phyloP scores from a whole-genome alignment of 2,888 invertebrate species.

The Synanthedon formicaeformis region DNA sequence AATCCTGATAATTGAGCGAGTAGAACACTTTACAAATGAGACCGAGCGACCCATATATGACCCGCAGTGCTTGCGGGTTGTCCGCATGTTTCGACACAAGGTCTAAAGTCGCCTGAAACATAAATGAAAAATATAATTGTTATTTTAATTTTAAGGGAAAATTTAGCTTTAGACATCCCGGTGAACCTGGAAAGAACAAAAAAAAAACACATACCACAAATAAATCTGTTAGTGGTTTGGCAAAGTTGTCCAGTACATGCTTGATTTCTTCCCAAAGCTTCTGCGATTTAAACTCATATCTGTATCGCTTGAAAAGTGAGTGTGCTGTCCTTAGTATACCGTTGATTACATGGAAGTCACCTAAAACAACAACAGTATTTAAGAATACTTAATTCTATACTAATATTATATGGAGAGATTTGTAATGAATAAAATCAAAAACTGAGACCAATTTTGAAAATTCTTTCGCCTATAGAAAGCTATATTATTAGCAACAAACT shows the following conservation, averaged over 20 bases:
- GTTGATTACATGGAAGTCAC: constrained; percentile 94
- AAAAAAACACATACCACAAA: constrained; percentile 74
- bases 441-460: too few relatives aligned
- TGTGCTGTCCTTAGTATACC: constrained; percentile 95
- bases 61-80: constrained; percentile 83
- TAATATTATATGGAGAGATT: too few relatives aligned
- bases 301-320: constrained; percentile 95
- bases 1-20: constrained; percentile 96
- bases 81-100: constrained; percentile 81
- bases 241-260: constrained; percentile 93
- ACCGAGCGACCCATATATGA: constrained; percentile 90
- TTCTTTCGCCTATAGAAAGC: too few relatives aligned
- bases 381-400: neutral
- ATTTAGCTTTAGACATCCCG: constrained; percentile 4
- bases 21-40: constrained; percentile 96
- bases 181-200: neutral
- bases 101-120: constrained; percentile 83
- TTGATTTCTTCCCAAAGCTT: constrained; percentile 97
- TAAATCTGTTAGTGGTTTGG: constrained; percentile 92
- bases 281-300: constrained; percentile 96
- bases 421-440: too few relatives aligned
- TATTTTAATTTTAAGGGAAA: neutral
- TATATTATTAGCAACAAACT: too few relatives aligned
- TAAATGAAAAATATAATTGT: constrained; percentile 2
- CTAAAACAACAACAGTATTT: constrained; percentile 41